Evolutionary conservation across 2,888 invertebrate genomes (phyloP), one percentile per base, ranked within the genome.

Genomic region (Troides oblongomaculatus): DNA sequence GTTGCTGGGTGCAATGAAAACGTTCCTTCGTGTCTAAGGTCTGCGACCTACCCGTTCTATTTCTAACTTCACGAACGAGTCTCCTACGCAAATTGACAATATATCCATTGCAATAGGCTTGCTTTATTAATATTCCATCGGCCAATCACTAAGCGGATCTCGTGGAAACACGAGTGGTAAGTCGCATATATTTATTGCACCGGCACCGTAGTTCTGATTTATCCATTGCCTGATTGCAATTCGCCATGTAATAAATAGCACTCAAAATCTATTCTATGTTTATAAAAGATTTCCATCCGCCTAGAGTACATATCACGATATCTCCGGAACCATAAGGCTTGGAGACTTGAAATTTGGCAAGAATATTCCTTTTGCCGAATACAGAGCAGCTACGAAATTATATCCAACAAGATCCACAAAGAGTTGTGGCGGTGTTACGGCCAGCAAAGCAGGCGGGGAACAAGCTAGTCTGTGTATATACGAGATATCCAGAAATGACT

Each of bases 11-110:
- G 62, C 53, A 57, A 53, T 70, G 70, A 50, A 60, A 70, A 70
- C 66, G 46, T 50, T 70, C 46, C 68, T 30, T 30, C 63, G 60
- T 66, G 65, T 63, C 71, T 60, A 68, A 67, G 73, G 73, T 73
- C 69, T 56, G 58, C 64, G 71, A 73, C 73, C 73, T 66, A 62
- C 66, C 61, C 67, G 62, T 72, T 75, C 75, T 75, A 75, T 75
- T 74, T 74, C 71, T 66, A 72, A 70, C 73, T 69, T 46, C 66
- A 64, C 63, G 59, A 74, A 70, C 74, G 66, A 64, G 73, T 71
- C 71, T 58, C 66, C 62, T 64, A 66, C 58, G 61, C 73, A 69
- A 68, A 73, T 71, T 72, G 62, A 65, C 68, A 57, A 69, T 68
- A 64, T 70, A 66, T 63, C 61, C 58, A 68, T 66, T 61, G 53